These are phyloP conservation scores for Pachliopta kotzebuea DNA, from an alignment of 2,888 invertebrate species.

Conservation along the genomic window DNA sequence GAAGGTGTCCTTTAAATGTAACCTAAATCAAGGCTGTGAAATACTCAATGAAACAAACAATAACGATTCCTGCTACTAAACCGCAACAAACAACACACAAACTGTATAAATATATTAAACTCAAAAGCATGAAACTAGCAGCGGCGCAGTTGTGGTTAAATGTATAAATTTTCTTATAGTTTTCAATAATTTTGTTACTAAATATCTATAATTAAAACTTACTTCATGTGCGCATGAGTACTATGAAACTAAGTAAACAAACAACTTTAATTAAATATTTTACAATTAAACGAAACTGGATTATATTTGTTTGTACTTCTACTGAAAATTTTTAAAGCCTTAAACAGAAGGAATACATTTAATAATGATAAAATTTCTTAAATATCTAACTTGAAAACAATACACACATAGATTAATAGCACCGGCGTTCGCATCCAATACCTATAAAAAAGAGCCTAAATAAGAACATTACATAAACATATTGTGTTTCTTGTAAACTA, in stretches of 20 bases:
- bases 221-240: background rate
- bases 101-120: background rate
- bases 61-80: constrained; percentile 18
- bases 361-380: too few species aligned
- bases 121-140: background rate
- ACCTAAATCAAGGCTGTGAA: constrained; percentile 26
- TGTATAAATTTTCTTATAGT: background rate
- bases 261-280: background rate
- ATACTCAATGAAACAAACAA: constrained; percentile 10
- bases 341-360: too few species aligned
- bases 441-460: too few species aligned
- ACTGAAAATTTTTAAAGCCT: too few species aligned
- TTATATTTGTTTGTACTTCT: too few species aligned
- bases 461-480: too few species aligned
- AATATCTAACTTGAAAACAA: too few species aligned
- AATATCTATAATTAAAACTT: background rate
- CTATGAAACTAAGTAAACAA: background rate
- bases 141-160: background rate
- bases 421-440: too few species aligned
- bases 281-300: background rate
- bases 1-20: constrained; percentile 15
- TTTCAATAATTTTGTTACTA: background rate
- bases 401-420: too few species aligned
- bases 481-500: too few species aligned
- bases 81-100: constrained; percentile 17